Conservation (phyloP, 2,797 vertebrate genomes). For the Erpetoichthys calabaricus region DNA sequence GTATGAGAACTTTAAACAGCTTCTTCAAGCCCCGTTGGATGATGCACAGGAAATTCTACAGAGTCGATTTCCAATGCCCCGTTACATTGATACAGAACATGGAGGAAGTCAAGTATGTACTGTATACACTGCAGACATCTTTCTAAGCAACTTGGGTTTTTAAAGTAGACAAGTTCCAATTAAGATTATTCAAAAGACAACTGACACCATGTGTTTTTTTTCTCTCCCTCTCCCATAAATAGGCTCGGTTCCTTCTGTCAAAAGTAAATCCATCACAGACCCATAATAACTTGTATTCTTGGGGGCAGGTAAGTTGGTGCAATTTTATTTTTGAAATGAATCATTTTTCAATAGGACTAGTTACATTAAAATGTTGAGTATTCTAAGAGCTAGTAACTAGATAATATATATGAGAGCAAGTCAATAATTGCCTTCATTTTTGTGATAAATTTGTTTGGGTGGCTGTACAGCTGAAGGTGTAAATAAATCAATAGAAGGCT, state of each 20-base stretch:
- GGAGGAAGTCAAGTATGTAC: conserved; percentile 61
- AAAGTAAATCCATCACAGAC: conserved; percentile 98
- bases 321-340: neutral
- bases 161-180: too few species aligned
- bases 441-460: too few species aligned
- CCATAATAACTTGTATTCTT: conserved; percentile 88
- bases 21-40: conserved; percentile 84
- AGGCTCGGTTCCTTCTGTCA: conserved; percentile 90
- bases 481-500: neutral
- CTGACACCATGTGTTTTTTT: conserved; percentile 9
- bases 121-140: neutral
- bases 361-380: too few species aligned
- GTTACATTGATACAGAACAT: conserved; percentile 85
- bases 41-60: conserved; percentile 92
- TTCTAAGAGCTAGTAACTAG: too few species aligned
- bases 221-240: conserved; percentile 15
- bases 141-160: neutral
- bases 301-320: conserved; percentile 74
- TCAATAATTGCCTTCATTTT: too few species aligned
- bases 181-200: too few species aligned
- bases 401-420: too few species aligned
- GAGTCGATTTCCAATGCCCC: conserved; percentile 86
- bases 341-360: neutral
- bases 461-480: neutral
- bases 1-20: conserved; percentile 93